Evolutionary conservation across 2,888 invertebrate species (phyloP), one percentile per base, ranked within the genome.

Genomic region (Acrocyrtus sp.): DNA sequence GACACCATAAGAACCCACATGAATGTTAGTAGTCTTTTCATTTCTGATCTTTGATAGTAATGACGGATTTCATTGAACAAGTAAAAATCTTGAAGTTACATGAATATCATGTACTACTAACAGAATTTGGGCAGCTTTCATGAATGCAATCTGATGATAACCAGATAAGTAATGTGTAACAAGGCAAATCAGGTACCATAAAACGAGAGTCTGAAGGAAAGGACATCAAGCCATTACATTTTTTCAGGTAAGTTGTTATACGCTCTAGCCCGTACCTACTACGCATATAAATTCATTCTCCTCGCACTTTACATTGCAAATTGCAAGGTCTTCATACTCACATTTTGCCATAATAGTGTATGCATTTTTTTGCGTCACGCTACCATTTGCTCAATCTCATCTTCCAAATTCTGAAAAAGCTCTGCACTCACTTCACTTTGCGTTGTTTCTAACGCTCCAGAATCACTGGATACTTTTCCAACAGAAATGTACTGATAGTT

Each of bases 181-280:
- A 66, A 72, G 72, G 72, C 43, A 66, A 72, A 65, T 72, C 66
- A 72, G 70, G 70, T 70, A 70, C 70, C 70, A 70, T 56, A 68
- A 54, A 51, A 50, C 29, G 63, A 63, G 54, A 47, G 53, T 53
- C 19, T 45, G 63, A 72, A 72, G 72, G 60, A 72, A 72, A 72
- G 72, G 66, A 66, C 72, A 66, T 43, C 50, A 57, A 56, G 8
- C 10, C 17, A n/a, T 62, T 53, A 50, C 57, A 17, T 24, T 8
- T 26, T 45, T 72, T 72, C 56, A 58, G 65, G 57, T 58, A 72
- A 72, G 34, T 72, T 57, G 57, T 53, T 72, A 61, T 47, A n/a
- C 57, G 4, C 10, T 45, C 54, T 61, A 54, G 60, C 66, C 72
- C 65, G 6, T 34, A 34, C 34, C 12, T 12, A n/a, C n/a, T n/a